A percentile compares a stretch with the other conserved stretches of the same genome.
Conservation (phyloP, 2,888 invertebrate species). For the Bimastos eiseni region DNA sequence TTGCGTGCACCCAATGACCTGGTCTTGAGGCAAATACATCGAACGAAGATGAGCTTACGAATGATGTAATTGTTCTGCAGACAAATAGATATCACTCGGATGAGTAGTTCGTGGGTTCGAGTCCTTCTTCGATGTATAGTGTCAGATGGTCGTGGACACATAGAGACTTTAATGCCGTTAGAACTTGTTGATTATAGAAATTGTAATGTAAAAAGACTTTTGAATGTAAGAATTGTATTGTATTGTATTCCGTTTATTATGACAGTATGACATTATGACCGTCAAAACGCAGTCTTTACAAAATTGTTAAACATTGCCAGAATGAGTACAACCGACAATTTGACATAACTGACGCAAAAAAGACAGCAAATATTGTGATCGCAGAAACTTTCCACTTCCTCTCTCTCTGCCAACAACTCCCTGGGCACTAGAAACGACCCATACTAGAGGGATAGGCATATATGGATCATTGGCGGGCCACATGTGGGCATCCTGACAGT, state of each 20-base stretch:
- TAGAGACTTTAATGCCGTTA: background rate
- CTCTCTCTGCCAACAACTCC: no score
- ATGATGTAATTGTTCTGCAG: background rate
- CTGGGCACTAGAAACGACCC: no score
- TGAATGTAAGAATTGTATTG: background rate
- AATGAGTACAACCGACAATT: background rate
- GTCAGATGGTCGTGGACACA: background rate
- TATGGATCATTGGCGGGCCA: no score
- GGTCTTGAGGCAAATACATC: background rate
- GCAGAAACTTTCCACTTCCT: no score
- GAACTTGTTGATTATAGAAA: background rate
- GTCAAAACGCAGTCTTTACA: no score
- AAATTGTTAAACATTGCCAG: no score
- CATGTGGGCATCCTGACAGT: no score
- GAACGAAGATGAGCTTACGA: no score
- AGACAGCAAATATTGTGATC: background rate
- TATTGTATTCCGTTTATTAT: no score
- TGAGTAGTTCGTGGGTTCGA: background rate
- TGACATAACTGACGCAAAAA: background rate
- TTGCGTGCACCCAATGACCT: background rate
- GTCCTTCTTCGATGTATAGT: no score
- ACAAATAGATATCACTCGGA: background rate
- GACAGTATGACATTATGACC: no score
- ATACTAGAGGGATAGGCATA: no score
- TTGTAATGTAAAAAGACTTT: background rate